These are phyloP conservation scores for Zaprionus camerounensis DNA, from an alignment of 1,140 invertebrate genomes.

Conservation along the genomic window DNA sequence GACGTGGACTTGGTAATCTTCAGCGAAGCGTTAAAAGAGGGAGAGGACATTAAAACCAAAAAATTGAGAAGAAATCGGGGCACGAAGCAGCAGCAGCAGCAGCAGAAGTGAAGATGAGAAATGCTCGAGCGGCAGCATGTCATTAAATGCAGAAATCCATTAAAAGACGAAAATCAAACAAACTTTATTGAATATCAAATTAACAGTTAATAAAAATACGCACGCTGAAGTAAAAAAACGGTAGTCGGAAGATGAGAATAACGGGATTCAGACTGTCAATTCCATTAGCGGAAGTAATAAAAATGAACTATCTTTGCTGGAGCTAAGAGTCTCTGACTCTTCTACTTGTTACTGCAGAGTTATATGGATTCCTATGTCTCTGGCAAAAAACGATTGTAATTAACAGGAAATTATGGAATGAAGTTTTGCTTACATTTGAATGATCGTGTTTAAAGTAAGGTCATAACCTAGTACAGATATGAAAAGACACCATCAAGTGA, in stretches of 20 bases:
- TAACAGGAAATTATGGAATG: not conserved
- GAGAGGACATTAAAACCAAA: slow-evolving; percentile 40
- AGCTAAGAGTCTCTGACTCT: slow-evolving; percentile 6
- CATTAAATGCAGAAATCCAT: slow-evolving; percentile 79
- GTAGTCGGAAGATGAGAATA: slow-evolving; percentile 11
- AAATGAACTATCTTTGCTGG: slow-evolving; percentile 69
- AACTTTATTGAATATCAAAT: slow-evolving; percentile 83
- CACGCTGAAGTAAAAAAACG: slow-evolving; percentile 76
- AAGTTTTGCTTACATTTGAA: too few species aligned
- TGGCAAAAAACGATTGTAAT: not conserved
- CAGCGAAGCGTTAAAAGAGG: slow-evolving; percentile 56
- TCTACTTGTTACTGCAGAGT: slow-evolving; percentile 15
- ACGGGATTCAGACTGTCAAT: slow-evolving; percentile 53
- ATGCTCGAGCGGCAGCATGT: slow-evolving; percentile 47
- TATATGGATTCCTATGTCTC: slow-evolving; percentile 13
- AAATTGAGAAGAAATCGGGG: slow-evolving; percentile 9
- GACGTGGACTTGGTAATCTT: slow-evolving; percentile 45
- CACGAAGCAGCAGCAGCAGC: not conserved
- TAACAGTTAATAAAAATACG: slow-evolving; percentile 83
- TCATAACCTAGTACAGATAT: too few species aligned
- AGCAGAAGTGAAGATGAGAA: slow-evolving; percentile 1
- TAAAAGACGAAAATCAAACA: slow-evolving; percentile 83
- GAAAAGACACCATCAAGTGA: too few species aligned
- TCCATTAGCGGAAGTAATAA: slow-evolving; percentile 72
- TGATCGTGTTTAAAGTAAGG: not conserved